These are phyloP conservation scores for Geotrupes spiniger DNA, from an alignment of 2,888 invertebrate species.

Conservation along the genomic window DNA sequence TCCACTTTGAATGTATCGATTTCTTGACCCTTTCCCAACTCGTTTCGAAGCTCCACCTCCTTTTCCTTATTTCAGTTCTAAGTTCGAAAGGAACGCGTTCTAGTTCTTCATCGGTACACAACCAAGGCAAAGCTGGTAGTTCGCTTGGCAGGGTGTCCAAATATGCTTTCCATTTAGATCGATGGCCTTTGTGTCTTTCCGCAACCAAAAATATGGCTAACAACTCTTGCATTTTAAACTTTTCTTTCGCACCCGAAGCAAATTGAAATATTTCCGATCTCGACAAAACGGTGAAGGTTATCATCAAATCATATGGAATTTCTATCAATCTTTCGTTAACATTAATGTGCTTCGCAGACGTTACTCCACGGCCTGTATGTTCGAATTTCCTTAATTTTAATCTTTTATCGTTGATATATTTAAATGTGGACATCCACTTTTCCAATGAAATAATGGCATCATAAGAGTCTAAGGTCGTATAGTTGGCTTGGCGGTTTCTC, in stretches of 20 bases:
- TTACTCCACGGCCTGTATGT: slow-evolving; percentile 72
- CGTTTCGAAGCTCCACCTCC: slow-evolving; percentile 52
- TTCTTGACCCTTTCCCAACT: slow-evolving; percentile 47
- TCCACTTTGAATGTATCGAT: slow-evolving; percentile 48
- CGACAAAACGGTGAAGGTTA: slow-evolving; percentile 55
- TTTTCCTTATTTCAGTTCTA: slow-evolving; percentile 51
- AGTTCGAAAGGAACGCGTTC: slow-evolving; percentile 56
- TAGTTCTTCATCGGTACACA: slow-evolving; percentile 59
- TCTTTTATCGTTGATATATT: slow-evolving; percentile 58
- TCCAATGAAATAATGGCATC: slow-evolving; percentile 53
- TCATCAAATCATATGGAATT: slow-evolving; percentile 59
- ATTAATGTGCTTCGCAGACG: slow-evolving; percentile 57
- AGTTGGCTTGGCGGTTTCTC: slow-evolving; percentile 27
- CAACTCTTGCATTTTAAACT: slow-evolving; percentile 67
- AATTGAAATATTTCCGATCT: slow-evolving; percentile 36
- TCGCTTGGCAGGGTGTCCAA: slow-evolving; percentile 64
- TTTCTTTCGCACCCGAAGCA: slow-evolving; percentile 27
- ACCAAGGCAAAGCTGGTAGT: slow-evolving; percentile 66
- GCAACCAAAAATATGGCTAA: slow-evolving; percentile 71
- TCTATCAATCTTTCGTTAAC: slow-evolving; percentile 60
- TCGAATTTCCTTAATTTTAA: slow-evolving; percentile 60
- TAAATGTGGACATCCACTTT: slow-evolving; percentile 55
- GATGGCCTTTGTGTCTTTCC: slow-evolving; percentile 58
- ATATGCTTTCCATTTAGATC: slow-evolving; percentile 63
- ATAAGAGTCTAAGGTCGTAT: slow-evolving; percentile 43